A percentile compares a stretch with the other conserved stretches of the same genome.
These are phyloP conservation scores for Apamea monoglypha DNA, from an alignment of 2,888 invertebrate species.

Conservation along the genomic window DNA sequence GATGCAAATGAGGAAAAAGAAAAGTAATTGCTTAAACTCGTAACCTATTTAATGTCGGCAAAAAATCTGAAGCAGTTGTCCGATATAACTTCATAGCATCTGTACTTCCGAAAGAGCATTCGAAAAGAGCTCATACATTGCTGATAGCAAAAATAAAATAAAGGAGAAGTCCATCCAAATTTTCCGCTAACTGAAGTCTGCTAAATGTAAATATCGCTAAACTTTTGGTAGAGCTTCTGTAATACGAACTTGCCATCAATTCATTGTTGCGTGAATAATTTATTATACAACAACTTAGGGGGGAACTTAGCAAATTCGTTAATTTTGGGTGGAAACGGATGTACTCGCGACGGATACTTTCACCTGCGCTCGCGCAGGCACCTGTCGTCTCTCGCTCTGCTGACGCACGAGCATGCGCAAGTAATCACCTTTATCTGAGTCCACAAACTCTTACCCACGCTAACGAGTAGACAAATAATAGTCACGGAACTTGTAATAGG, in stretches of 20 bases:
- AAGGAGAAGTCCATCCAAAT: background rate
- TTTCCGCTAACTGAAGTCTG: background rate
- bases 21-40: background rate
- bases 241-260: background rate
- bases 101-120: background rate
- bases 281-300: constrained; percentile 33
- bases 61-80: background rate
- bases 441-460: constrained; percentile 64
- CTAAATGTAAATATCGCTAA: background rate
- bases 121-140: background rate
- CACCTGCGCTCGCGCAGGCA: constrained; percentile 77
- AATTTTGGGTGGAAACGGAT: constrained; percentile 82
- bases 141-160: background rate
- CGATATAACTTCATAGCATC: background rate
- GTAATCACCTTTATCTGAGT: constrained; percentile 69
- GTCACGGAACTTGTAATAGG: constrained; percentile 15
- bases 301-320: constrained; percentile 33
- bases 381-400: constrained; percentile 74
- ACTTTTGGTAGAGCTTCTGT: background rate
- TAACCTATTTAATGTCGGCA: background rate
- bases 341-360: constrained; percentile 81
- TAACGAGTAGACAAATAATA: constrained; percentile 53
- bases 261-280: constrained; percentile 4
- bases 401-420: constrained; percentile 68
- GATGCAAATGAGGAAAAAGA: background rate